Evolutionary conservation across 2,888 invertebrate genomes (phyloP), one percentile per base, ranked within the genome.

Genomic region (Spisula subtruncata): DNA sequence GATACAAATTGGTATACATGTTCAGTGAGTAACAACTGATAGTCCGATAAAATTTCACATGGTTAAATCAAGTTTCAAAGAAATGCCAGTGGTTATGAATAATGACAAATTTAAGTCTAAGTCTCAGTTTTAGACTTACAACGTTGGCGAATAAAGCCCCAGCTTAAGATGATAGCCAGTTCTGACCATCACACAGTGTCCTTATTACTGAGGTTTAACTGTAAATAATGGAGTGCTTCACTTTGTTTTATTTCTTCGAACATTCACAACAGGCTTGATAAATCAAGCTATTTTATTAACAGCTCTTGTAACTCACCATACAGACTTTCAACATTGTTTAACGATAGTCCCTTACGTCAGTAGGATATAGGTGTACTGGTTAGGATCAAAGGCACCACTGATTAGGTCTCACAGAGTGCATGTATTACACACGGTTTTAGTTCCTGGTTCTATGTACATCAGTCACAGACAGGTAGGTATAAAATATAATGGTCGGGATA

Each of bases 361-460:
- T 66, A 25, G 25, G n/a, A 66, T 66, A 66, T 66, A 25, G n/a
- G 0, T 66, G 60, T 25, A 66, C 60, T 66, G 60, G 60, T 0
- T 25, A 80, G 80, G 80, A 85, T 85, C 85, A 80, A 80, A 85
- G 85, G 41, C 32, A 41, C 85, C 85, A 56, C 56, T 85, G 79
- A 85, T 85, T 80, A 41, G n/a, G 41, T 54, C 35, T 35, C 80
- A 85, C n/a, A n/a, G 35, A 80, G 85, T 85, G 79, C 85, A 54
- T 35, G 56, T 54, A 48, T 46, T 84, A 79, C 79, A 71, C 29
- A 54, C 85, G n/a, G n/a, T n/a, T 54, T 75, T 79, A 79, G 56
- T 56, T 85, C 85, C 85, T 80, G 41, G n/a, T 56, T 79, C 54
- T 54, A 35, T 80, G 54, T 29, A 75, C 5, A 56, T 32, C 35